phyloP scores from a whole-genome alignment of 1,140 invertebrate species.

The Aphidius gifuensis region DNA sequence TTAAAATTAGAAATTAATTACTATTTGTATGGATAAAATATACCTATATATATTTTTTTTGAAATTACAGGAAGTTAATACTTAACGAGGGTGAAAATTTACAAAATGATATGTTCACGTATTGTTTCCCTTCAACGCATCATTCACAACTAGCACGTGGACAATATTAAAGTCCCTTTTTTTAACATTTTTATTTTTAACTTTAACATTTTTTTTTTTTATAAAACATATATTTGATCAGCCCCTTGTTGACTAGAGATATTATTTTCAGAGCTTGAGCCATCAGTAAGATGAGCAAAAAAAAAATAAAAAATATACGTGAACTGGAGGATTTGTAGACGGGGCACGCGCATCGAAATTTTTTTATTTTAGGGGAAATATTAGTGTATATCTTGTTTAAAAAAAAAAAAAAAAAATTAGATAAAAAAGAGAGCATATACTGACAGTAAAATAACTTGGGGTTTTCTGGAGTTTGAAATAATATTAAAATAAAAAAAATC shows the following conservation, averaged over 20 bases:
- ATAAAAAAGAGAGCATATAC: conserved; percentile 2
- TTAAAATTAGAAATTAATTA: too few species aligned
- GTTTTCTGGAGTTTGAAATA: too few species aligned
- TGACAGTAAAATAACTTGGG: too few species aligned
- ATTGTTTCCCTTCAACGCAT: conserved; percentile 8
- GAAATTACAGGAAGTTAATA: too few species aligned
- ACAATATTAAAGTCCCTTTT: neutral
- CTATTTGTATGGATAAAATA: too few species aligned
- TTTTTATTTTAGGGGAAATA: conserved; percentile 11
- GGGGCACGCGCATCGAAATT: conserved; percentile 3
- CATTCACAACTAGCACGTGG: neutral
- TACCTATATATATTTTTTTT: too few species aligned
- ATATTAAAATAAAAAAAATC: too few species aligned
- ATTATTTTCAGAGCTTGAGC: conserved; percentile 11
- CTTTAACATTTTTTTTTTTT: conserved; percentile 11
- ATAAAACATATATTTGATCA: conserved; percentile 5
- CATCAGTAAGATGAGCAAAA: neutral
- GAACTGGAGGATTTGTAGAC: conserved; percentile 6
- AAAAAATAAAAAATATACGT: neutral
- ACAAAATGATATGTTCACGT: neutral
- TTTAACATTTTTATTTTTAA: neutral
- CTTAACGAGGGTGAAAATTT: too few species aligned
- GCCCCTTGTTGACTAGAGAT: neutral
- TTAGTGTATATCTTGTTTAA: too few species aligned
- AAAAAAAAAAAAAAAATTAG: neutral